Base-by-base conservation (phyloP, 2,113 vertebrate genomes). In the Terrapene triunguis region DNA sequence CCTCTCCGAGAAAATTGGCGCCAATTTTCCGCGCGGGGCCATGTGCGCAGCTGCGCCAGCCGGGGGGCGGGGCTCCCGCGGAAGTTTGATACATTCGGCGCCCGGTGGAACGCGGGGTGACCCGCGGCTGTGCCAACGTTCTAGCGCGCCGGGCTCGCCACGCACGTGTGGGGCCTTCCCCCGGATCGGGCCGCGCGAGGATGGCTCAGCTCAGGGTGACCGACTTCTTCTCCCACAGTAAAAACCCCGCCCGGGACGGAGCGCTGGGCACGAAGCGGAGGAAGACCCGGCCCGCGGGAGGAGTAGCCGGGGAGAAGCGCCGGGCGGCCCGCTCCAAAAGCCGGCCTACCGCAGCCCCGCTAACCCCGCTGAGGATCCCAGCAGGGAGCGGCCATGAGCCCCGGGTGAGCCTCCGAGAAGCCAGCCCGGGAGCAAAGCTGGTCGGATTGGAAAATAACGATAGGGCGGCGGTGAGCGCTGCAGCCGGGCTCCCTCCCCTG, bases 181-280 rank as follows among this genome's bases (percentile, higher is more conserved):
- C 57, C 91, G 86, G 5, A 5, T 2, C 55, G 6, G 24, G 0
- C 22, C 0, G 74, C 12, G 12, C 29, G 2, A 2, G 12, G 13
- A 96, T 96, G 96, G 93, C 96, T 5, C 96, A 96, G 93, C 92
- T 89, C 78, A 90, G 94, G 48, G 54, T 95, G 87, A 96, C 97
- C 83, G 92, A 96, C 4, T 96, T 97, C 42, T 95, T 95, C 81
- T 13, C 59, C 47, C 83, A 48, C 48, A 87, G 92, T 0, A 91
- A 94, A 25, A 84, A 35, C 80, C 53, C 57, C 4, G 2, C 72
- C 80, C 99, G 98, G 98, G 98, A 22, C 32, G 42, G 88, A 4
- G 14, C 81, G 12, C 25, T 62, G 50, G 65, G 42, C 35, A 62
- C n/a, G 2, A 96, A 96, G 42, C 88, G 89, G 25, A 13, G 1